Evolutionary conservation across 2,888 invertebrate genomes (phyloP), one percentile per base, ranked within the genome.

Genomic region (Sylvicola cinctus): DNA sequence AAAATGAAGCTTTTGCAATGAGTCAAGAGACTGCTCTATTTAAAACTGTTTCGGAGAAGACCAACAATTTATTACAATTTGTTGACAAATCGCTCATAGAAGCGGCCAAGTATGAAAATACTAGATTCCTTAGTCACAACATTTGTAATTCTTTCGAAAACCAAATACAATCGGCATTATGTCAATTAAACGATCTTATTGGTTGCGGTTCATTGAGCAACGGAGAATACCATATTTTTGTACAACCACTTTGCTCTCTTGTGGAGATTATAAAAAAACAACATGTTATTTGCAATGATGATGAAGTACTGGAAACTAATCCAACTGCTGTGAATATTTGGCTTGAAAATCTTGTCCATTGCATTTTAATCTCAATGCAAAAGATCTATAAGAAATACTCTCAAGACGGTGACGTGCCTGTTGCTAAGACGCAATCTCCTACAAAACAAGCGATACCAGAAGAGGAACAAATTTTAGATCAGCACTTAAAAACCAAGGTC

Each of bases 401-500:
- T 12, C 39, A 40, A 27, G 16, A 14, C 4, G 2, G 8, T 31
- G 27, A 30, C 10, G 11, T 2, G 10, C 26, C n/a, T 11, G 6
- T 15, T 4, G 7, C 11, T 29, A 38, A 36, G 12, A 15, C 20
- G 6, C 7, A 11, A 8, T 38, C 10, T 11, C 26, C 15, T 14
- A 39, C 14, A 29, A 38, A 8, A 37, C 41, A 35, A 41, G 44
- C 33, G 40, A 35, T 34, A 37, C 40, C 11, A 38, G 55, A 64
- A 2, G 65, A 65, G 28, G 65, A 67, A 32, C 56, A 63, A 28
- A 46, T 68, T 10, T 60, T 65, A 49, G 68, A 72, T 14, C 66
- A 69, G 45, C 74, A 76, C 55, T 60, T 85, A 31, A 78, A 71
- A 44, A 63, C 65, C 36, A 63, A 66, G 43, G 55, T 85, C 29